Evolutionary conservation across 1,140 invertebrate species (phyloP).

Genomic region (Plectrocnemia conspersa): DNA sequence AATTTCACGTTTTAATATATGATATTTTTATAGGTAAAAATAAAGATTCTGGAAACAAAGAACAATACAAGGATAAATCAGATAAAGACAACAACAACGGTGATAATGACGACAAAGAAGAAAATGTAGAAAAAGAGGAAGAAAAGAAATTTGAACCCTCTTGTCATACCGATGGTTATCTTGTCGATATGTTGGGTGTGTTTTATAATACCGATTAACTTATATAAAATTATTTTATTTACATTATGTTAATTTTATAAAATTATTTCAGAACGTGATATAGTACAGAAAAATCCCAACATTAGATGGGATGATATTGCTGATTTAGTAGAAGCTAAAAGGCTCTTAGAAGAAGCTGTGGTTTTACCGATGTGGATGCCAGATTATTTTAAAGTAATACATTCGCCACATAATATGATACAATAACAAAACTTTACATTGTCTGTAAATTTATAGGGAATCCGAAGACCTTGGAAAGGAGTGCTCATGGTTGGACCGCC

Average conservation of each 20-base stretch:
- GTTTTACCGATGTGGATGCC: slow-evolving; percentile 98
- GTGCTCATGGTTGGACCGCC: slow-evolving; percentile 96
- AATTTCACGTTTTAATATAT: slow-evolving; percentile 14
- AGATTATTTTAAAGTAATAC: slow-evolving; percentile 87
- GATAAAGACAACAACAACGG: slow-evolving; percentile 58
- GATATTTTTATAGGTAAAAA: slow-evolving; percentile 43
- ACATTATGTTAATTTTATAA: not conserved
- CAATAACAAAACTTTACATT: not conserved
- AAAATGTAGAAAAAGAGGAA: slow-evolving; percentile 70
- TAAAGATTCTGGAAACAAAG: slow-evolving; percentile 48
- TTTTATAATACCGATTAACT: not conserved
- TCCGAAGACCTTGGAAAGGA: slow-evolving; percentile 75
- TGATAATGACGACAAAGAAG: slow-evolving; percentile 61
- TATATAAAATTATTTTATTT: slow-evolving; percentile 3
- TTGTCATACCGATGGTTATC: slow-evolving; percentile 80
- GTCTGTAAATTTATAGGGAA: slow-evolving; percentile 59
- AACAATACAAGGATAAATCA: slow-evolving; percentile 47
- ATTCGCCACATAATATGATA: not conserved
- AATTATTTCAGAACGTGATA: slow-evolving; percentile 76
- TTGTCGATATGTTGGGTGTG: slow-evolving; percentile 87
- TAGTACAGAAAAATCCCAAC: slow-evolving; percentile 96
- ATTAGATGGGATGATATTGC: slow-evolving; percentile 98
- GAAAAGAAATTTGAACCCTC: slow-evolving; percentile 84
- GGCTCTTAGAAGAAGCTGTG: slow-evolving; percentile 93
- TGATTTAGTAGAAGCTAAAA: slow-evolving; percentile 91